Evolutionary conservation across 2,888 invertebrate species (phyloP).

Genomic region (Megamerina dolium): DNA sequence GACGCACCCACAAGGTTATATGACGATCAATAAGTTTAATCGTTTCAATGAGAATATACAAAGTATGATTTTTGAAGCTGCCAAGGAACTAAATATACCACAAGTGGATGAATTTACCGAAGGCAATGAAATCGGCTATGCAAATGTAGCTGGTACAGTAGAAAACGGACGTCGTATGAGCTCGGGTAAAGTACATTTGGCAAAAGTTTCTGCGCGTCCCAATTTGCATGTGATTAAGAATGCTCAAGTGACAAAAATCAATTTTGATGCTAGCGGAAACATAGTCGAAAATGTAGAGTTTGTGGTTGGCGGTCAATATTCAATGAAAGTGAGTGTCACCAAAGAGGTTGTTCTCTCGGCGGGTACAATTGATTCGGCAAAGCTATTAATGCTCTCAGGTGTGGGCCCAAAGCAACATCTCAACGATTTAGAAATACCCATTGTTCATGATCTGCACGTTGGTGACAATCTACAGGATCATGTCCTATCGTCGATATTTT

Average conservation of each 20-base stretch:
- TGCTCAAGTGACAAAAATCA: constrained; percentile 53
- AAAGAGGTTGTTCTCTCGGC: constrained; percentile 43
- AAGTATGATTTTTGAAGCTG: constrained; percentile 47
- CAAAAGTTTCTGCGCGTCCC: constrained; percentile 49
- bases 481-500: constrained; percentile 52
- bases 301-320: constrained; percentile 49
- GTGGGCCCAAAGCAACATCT: constrained; percentile 37
- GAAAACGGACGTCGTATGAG: constrained; percentile 66
- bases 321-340: constrained; percentile 25
- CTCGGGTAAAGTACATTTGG: constrained; percentile 66
- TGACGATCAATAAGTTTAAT: constrained; percentile 49
- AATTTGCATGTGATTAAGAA: constrained; percentile 58
- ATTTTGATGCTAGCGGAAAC: constrained; percentile 48
- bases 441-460: constrained; percentile 47
- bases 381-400: constrained; percentile 43
- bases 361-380: constrained; percentile 40
- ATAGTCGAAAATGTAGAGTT: constrained; percentile 50
- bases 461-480: constrained; percentile 78
- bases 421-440: constrained; percentile 24
- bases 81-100: constrained; percentile 50
- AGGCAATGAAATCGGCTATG: constrained; percentile 51
- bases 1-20: constrained; percentile 36
- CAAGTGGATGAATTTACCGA: constrained; percentile 42
- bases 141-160: constrained; percentile 50
- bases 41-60: constrained; percentile 21